Conservation (phyloP, 2,797 vertebrate genomes). For the Xenopus petersii region DNA sequence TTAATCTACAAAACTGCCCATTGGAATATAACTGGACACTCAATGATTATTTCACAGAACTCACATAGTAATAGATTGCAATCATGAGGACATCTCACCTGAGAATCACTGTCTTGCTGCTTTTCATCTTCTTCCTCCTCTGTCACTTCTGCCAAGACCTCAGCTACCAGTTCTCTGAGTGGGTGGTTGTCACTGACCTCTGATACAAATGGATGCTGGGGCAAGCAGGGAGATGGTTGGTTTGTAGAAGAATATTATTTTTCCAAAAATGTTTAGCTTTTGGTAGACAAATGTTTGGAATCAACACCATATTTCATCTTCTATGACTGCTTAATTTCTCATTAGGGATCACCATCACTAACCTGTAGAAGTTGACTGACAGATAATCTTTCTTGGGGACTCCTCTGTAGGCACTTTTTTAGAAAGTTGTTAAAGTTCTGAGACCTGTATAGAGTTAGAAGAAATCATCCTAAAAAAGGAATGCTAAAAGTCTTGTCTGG, state of each 20-base stretch:
- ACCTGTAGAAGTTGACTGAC: constrained; percentile 63
- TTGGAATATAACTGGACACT: no score
- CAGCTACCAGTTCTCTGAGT: constrained; percentile 64
- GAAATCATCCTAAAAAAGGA: background rate
- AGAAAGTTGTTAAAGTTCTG: constrained; percentile 69
- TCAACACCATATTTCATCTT: no score
- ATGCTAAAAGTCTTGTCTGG: no score
- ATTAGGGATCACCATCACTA: background rate
- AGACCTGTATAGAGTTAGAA: constrained; percentile 56
- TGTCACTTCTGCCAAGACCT: constrained; percentile 60
- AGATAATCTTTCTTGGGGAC: constrained; percentile 58
- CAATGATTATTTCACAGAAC: no score
- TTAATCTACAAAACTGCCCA: no score
- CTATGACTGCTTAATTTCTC: background rate
- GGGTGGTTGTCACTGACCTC: constrained; percentile 50
- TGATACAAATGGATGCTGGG: constrained; percentile 60
- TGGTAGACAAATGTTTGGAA: no score
- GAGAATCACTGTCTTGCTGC: constrained; percentile 12
- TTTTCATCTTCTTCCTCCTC: constrained; percentile 58
- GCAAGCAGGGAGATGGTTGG: background rate
- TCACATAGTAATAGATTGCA: background rate
- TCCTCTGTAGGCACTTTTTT: constrained; percentile 63
- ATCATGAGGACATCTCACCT: background rate
- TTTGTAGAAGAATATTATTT: background rate
- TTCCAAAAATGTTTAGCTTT: no score